Evolutionary conservation across 2,113 vertebrate genomes (phyloP).

Genomic region (Megatriorchis doriae): DNA sequence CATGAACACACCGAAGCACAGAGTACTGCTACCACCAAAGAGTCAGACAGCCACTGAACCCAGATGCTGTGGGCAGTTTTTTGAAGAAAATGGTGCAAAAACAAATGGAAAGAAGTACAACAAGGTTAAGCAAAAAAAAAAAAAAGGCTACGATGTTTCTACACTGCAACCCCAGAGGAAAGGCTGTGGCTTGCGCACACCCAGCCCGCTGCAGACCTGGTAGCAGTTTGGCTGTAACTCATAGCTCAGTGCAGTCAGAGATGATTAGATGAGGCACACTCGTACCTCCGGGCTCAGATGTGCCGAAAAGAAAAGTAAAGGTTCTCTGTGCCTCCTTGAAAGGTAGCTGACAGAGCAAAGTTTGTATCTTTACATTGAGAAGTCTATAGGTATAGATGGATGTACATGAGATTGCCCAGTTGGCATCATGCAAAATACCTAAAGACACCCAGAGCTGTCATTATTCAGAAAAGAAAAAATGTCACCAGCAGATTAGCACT

Average conservation of each 20-base stretch:
- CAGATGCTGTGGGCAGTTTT: background rate
- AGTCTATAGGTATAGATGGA: background rate
- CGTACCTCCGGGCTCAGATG: background rate
- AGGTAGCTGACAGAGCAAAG: background rate
- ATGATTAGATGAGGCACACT: background rate
- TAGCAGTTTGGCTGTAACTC: background rate
- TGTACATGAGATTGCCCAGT: fast-evolving
- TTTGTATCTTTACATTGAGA: background rate
- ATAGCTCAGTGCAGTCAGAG: background rate
- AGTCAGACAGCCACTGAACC: background rate
- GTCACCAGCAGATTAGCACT: background rate
- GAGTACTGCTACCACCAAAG: background rate
- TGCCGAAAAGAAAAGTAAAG: background rate
- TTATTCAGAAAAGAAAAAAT: background rate
- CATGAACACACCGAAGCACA: background rate
- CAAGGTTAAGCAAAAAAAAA: background rate
- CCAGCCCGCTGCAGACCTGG: background rate
- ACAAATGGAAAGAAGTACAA: background rate
- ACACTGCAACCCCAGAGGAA: background rate
- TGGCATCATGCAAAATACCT: background rate
- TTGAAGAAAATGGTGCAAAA: background rate
- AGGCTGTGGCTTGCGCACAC: background rate
- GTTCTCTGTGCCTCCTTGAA: background rate
- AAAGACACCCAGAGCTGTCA: background rate
- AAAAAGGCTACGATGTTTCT: background rate